Conservation (phyloP, 64 coral and sea anemone species). For the Actinia tenebrosa region DNA sequence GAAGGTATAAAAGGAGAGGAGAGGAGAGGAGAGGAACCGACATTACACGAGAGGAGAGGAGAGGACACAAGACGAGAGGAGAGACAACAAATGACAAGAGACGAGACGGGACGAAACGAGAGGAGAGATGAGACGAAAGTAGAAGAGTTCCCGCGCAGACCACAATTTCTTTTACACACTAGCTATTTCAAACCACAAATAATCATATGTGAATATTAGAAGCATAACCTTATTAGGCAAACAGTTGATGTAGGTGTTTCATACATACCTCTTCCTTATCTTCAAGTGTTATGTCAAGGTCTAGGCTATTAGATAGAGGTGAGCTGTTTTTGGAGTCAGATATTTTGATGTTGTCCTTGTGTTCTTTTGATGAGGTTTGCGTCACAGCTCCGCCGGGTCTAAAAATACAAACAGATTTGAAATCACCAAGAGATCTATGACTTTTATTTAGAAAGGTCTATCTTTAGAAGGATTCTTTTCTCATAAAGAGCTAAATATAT, state of each 20-base stretch:
- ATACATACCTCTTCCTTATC: constrained; percentile 11
- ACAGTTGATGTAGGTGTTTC: background rate
- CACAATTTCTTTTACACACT: background rate
- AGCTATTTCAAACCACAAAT: background rate
- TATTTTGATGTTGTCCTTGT: background rate
- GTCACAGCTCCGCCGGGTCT: background rate
- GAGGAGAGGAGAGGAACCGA: no score
- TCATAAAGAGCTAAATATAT: no score
- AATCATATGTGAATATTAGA: background rate
- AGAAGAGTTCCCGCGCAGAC: background rate
- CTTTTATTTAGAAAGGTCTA: no score
- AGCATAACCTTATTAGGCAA: background rate
- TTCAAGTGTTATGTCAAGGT: constrained; percentile 24
- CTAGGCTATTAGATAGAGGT: background rate
- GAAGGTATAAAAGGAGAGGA: no score
- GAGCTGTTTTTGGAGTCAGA: background rate
- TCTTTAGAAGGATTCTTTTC: no score
- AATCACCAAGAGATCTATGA: no score
- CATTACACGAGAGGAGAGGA: no score
- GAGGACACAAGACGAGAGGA: no score
- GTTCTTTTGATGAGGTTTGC: background rate
- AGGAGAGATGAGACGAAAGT: no score
- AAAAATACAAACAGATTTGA: background rate
- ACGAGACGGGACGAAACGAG: no score
- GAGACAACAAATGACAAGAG: no score